A percentile compares a stretch with the other conserved stretches of the same genome.
These are phyloP conservation scores for Corythucha ciliata DNA, from an alignment of 2,888 invertebrate species.

Conservation along the genomic window DNA sequence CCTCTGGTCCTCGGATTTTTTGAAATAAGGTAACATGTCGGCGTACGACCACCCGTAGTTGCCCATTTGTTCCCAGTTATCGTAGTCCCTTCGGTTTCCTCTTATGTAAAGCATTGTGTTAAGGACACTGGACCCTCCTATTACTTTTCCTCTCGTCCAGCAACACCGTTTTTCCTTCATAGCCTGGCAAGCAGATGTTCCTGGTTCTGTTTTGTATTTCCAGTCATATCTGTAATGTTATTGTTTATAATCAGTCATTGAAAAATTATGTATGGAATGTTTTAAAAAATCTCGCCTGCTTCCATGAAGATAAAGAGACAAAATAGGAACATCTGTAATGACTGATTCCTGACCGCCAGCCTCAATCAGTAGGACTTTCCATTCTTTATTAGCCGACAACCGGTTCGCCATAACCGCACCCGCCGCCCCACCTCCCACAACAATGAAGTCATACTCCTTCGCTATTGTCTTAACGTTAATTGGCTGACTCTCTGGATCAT, in stretches of 20 bases:
- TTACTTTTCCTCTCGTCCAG: constrained; percentile 67
- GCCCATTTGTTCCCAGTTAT: constrained; percentile 76
- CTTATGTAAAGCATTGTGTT: constrained; percentile 88
- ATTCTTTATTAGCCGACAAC: constrained; percentile 62
- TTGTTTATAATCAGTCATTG: neutral
- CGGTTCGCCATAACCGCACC: constrained; percentile 76
- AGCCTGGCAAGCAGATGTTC: constrained; percentile 72
- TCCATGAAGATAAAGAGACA: constrained; percentile 80
- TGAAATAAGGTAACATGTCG: constrained; percentile 71
- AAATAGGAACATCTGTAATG: constrained; percentile 72
- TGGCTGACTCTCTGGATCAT: constrained; percentile 74
- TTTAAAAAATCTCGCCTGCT: constrained; percentile 48
- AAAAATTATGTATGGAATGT: neutral
- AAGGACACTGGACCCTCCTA: constrained; percentile 66
- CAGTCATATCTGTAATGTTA: constrained; percentile 50
- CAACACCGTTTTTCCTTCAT: constrained; percentile 75
- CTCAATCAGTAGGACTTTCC: constrained; percentile 71
- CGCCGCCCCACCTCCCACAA: constrained; percentile 76
- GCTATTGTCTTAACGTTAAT: constrained; percentile 53
- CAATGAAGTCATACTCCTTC: constrained; percentile 69
- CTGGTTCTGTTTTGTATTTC: constrained; percentile 83
- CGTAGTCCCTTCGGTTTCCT: constrained; percentile 76
- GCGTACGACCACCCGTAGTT: constrained; percentile 83
- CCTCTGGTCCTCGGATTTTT: constrained; percentile 77
- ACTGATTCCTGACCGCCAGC: constrained; percentile 83